phyloP scores from a whole-genome alignment of 2,797 vertebrate genomes.

The Numenius phaeopus region DNA sequence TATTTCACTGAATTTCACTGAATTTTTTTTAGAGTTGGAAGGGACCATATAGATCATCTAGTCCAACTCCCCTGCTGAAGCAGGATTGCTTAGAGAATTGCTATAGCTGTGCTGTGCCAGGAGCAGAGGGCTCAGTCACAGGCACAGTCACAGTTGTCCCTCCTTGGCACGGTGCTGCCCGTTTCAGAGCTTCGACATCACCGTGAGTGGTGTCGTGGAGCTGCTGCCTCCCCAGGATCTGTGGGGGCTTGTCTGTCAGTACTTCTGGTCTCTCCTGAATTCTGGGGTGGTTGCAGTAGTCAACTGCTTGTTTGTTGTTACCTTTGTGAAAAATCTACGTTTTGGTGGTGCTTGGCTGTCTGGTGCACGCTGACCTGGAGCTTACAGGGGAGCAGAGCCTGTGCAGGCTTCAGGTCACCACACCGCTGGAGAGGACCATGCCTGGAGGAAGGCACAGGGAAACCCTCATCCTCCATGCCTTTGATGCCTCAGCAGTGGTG shows the following conservation, averaged over 20 bases:
- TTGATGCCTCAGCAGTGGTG: accelerated
- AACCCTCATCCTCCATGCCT: background rate
- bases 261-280: background rate
- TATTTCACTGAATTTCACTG: too few species aligned
- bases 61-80: too few species aligned
- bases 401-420: background rate
- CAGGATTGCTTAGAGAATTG: too few species aligned
- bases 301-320: background rate
- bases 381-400: background rate
- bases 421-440: background rate
- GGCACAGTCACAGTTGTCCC: background rate
- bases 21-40: too few species aligned
- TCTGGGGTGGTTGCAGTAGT: background rate
- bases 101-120: accelerated
- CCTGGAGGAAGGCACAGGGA: background rate
- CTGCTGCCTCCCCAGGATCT: background rate
- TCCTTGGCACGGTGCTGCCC: background rate
- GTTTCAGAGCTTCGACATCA: background rate
- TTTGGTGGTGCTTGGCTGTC: background rate
- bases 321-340: accelerated
- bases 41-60: too few species aligned
- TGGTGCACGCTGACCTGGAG: background rate
- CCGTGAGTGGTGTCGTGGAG: background rate
- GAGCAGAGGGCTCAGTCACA: background rate
- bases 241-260: background rate